These are phyloP conservation scores for Catalaphyllia jardinei DNA, from an alignment of 64 coral and sea anemone species.

Conservation along the genomic window DNA sequence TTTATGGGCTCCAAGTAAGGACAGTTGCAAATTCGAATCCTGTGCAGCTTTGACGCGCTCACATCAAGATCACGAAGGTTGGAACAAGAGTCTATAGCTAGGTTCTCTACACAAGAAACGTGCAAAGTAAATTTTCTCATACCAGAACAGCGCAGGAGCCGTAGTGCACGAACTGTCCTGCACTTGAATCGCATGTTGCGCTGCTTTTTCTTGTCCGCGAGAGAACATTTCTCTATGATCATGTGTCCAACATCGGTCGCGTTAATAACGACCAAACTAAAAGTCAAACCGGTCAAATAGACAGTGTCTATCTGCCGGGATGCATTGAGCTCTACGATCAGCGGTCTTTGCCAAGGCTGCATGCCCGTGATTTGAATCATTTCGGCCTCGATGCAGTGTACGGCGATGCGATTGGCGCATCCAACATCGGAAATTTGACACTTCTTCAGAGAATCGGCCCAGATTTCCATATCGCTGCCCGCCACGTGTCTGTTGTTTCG, in stretches of 20 bases:
- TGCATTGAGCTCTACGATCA: conserved; percentile 12
- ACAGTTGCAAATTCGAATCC: conserved; percentile 24
- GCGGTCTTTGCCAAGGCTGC: not conserved
- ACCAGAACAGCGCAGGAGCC: conserved; percentile 31
- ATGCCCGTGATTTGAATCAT: conserved; percentile 35
- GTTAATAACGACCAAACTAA: not conserved
- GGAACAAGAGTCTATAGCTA: conserved; percentile 43
- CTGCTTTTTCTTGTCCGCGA: not conserved
- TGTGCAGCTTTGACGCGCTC: conserved; percentile 14
- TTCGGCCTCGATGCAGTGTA: conserved; percentile 18
- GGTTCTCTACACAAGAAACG: conserved; percentile 17
- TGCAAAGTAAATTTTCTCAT: conserved; percentile 43
- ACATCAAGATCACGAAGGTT: conserved; percentile 35
- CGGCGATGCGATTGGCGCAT: not conserved
- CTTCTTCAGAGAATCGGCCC: conserved; percentile 10
- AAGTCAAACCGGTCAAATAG: conserved; percentile 8
- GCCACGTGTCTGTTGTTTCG: not conserved
- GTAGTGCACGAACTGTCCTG: conserved; percentile 15
- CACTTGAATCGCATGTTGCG: conserved; percentile 49
- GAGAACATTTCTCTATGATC: conserved; percentile 35
- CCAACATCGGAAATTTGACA: conserved; percentile 35
- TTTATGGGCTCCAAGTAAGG: conserved; percentile 19
- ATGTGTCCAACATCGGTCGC: not conserved
- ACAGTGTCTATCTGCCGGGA: not conserved
- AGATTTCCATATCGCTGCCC: conserved; percentile 15